Base-by-base conservation (phyloP, 2,888 invertebrate genomes). In the Heliconius charithonia region DNA sequence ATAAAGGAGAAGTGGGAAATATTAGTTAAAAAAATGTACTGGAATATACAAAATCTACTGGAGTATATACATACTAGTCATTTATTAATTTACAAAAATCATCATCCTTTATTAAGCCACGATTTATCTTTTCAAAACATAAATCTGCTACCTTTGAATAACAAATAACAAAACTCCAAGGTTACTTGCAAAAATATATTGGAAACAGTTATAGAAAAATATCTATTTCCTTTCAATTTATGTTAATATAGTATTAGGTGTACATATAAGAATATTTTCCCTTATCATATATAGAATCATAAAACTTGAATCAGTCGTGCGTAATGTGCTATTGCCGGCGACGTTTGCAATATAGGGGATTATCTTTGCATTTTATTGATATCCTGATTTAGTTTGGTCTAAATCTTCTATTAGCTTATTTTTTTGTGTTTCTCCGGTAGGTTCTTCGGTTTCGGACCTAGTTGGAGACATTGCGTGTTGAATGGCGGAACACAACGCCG, bases 311-410 rank as follows among this genome's bases (percentile, higher is more conserved):
- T 62, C 73, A 65, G 37, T 65, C 77, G 73, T 73, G 77, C 77
- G 77, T 71, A 66, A 77, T 67, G 56, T 51, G 56, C 66, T 77
- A 71, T 77, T 37, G 65, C 72, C 59, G 22, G 37, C 56, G 66
- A 73, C 59, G 56, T 77, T 77, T 77, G 77, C 73, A n/a, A 65
- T 77, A 72, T 65, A 71, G 59, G 22, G 76, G 72, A 79, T 79
- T 73, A 79, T 79, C 63, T 77, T 77, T 65, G 69, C 74, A 71
- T 75, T 79, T 75, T 77, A 70, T 70, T 75, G 77, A 62, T 74
- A 74, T 74, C 77, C 71, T 70, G 63, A 63, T 70, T 51, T 63
- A 63, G 76, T 66, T 67, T 10, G 41, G 67, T 19, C 27, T 37
- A 27, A 63, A 63, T 56, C 25, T 45, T 22, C n/a, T 67, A 59